Percentiles rank a stretch among this genome's conserved stretches.
These are phyloP conservation scores for Machimus atricapillus DNA, from an alignment of 2,888 invertebrate species.

Conservation along the genomic window DNA sequence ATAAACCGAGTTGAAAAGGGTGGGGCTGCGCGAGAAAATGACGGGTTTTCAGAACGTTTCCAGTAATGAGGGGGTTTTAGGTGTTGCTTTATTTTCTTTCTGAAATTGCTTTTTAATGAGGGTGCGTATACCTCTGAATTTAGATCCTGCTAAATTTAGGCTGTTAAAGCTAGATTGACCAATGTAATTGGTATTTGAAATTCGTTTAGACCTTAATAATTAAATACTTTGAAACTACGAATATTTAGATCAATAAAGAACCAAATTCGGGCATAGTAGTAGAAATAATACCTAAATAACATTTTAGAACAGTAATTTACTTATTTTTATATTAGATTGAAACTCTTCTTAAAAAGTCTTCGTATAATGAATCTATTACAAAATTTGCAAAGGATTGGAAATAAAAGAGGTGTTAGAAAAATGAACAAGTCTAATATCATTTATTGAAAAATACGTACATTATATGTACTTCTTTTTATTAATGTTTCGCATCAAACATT, in stretches of 20 bases:
- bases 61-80: not conserved
- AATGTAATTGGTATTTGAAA: not conserved
- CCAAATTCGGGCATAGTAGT: not conserved
- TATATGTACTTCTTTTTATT: too few relatives aligned
- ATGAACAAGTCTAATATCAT: too few relatives aligned
- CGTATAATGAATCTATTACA: too few relatives aligned
- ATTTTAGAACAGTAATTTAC: too few relatives aligned
- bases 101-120: not conserved
- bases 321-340: too few relatives aligned
- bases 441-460: too few relatives aligned
- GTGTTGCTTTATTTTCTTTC: not conserved
- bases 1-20: not conserved
- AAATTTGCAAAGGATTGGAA: too few relatives aligned
- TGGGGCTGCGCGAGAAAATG: not conserved
- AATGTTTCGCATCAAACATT: too few relatives aligned
- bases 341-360: too few relatives aligned
- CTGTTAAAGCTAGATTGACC: not conserved
- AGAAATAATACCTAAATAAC: too few relatives aligned
- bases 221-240: not conserved
- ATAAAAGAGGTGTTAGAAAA: too few relatives aligned
- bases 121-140: not conserved
- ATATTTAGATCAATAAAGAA: not conserved
- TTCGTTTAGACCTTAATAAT: not conserved
- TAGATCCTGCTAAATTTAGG: not conserved
- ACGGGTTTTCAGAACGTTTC: not conserved